Percentiles rank a stretch among this genome's conserved stretches.
phyloP scores from a whole-genome alignment of 2,797 vertebrate genomes.

The Brachyalestes nurse region DNA sequence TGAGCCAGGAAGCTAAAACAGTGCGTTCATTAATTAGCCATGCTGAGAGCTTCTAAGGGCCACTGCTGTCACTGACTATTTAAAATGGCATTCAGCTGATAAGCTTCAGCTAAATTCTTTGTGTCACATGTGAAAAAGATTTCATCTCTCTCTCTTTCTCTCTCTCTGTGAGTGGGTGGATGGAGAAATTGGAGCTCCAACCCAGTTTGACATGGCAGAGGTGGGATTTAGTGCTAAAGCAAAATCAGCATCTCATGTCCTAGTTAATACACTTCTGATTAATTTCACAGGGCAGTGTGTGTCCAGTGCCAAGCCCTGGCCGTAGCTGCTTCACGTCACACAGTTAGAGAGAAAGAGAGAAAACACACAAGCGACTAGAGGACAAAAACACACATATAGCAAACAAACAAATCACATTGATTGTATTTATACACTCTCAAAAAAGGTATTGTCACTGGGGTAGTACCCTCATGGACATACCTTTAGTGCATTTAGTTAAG shows the following conservation, averaged over 20 bases:
- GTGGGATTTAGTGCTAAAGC: slow-evolving; percentile 12
- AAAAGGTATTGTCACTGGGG: no score
- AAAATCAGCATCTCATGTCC: slow-evolving; percentile 44
- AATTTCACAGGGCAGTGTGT: slow-evolving; percentile 35
- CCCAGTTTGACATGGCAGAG: slow-evolving; percentile 26
- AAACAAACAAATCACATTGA: neutral
- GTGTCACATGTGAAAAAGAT: slow-evolving; percentile 50
- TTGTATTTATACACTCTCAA: neutral
- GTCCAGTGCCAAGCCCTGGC: neutral
- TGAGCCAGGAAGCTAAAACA: slow-evolving; percentile 27
- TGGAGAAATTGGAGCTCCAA: slow-evolving; percentile 15
- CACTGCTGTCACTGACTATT: slow-evolving; percentile 34
- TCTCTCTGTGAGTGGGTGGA: slow-evolving; percentile 3
- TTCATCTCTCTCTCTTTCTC: slow-evolving; percentile 21
- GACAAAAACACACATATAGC: neutral
- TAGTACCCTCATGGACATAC: no score
- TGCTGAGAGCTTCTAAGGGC: slow-evolving; percentile 22
- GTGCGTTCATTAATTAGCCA: slow-evolving; percentile 37
- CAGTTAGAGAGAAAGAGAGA: neutral
- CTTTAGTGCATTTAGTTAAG: no score
- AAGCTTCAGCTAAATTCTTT: slow-evolving; percentile 39
- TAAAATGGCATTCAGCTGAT: slow-evolving; percentile 31
- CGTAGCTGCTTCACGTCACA: neutral
- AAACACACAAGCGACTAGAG: neutral
- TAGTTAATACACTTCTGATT: slow-evolving; percentile 46